Conservation (phyloP, 2,888 invertebrate species). For the Drosophila gaucha region DNA sequence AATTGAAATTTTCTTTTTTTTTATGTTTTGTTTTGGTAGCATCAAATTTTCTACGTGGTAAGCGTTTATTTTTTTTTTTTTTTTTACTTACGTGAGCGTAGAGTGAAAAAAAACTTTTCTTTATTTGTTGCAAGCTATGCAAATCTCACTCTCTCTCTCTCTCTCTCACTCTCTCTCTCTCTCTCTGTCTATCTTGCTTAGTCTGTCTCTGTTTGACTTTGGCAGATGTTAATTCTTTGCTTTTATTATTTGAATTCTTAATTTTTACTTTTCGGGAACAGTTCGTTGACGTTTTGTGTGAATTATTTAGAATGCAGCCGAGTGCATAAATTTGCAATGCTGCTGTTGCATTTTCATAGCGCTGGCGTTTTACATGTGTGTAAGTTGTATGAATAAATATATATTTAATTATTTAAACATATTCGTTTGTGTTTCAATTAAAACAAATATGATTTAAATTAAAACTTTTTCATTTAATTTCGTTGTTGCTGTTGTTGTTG, state of each 20-base stretch:
- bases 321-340: slow-evolving; percentile 49
- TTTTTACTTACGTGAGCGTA: slow-evolving; percentile 64
- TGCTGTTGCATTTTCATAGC: slow-evolving; percentile 62
- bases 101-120: slow-evolving; percentile 13
- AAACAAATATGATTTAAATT: slow-evolving; percentile 30
- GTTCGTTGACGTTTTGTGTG: slow-evolving; percentile 61
- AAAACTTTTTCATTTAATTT: slow-evolving; percentile 13
- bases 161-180: slow-evolving; percentile 11
- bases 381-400: neutral
- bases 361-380: slow-evolving; percentile 38
- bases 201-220: slow-evolving; percentile 12
- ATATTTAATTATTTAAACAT: neutral
- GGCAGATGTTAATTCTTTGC: slow-evolving; percentile 4
- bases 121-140: slow-evolving; percentile 22
- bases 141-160: slow-evolving; percentile 19
- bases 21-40: slow-evolving; percentile 65
- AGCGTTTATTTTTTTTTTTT: slow-evolving; percentile 34
- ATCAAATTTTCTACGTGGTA: slow-evolving; percentile 52
- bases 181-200: neutral
- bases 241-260: slow-evolving; percentile 1
- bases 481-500: slow-evolving; percentile 10
- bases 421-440: slow-evolving; percentile 13
- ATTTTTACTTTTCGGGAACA: slow-evolving; percentile 23
- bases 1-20: neutral
- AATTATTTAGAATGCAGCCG: slow-evolving; percentile 62